Evolutionary conservation across 2,888 invertebrate species (phyloP), one percentile per base, ranked within the genome.

Genomic region (Gonocerus acuteangulatus): DNA sequence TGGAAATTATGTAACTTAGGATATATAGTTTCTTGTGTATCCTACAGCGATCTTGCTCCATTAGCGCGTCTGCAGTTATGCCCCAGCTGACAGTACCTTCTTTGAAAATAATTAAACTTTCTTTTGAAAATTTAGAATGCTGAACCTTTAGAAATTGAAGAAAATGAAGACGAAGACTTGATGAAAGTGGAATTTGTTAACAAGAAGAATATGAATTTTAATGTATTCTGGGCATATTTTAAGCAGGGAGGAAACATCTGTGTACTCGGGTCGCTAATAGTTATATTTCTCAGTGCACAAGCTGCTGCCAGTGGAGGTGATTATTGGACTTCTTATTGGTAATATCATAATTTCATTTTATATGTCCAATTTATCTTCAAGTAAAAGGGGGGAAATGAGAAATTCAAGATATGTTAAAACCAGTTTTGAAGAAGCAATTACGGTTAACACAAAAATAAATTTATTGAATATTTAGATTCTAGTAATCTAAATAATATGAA

Each of bases 311-410:
- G 83, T 62, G 73, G 78, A 0, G 81, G 81, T 0, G 89, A 89
- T 71, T 86, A 80, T 69, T 88, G 83, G 79, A 77, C 87, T 4
- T 81, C 86, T 3, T 83, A 80, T 70, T 90, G 89, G 89, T 83
- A 71, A 76, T 76, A 19, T 60, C 27, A 1, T 16, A 32, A 11
- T 19, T 48, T 58, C 6, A 18, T 22, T 44, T 22, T 44, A 22
- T 16, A 22, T 18, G 23, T 44, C 4, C 16, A 7, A 21, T 42
- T 13, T 19, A 2, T n/a, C n/a, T n/a, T n/a, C n/a, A n/a, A n/a
- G n/a, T n/a, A n/a, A n/a, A n/a, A n/a, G n/a, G n/a, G n/a, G n/a
- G n/a, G n/a, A n/a, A n/a, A n/a, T n/a, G n/a, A n/a, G n/a, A n/a
- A n/a, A n/a, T n/a, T n/a, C n/a, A n/a, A n/a, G n/a, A n/a, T n/a